phyloP scores from a whole-genome alignment of 1,140 invertebrate genomes.

The Brachionus paranguensis region DNA sequence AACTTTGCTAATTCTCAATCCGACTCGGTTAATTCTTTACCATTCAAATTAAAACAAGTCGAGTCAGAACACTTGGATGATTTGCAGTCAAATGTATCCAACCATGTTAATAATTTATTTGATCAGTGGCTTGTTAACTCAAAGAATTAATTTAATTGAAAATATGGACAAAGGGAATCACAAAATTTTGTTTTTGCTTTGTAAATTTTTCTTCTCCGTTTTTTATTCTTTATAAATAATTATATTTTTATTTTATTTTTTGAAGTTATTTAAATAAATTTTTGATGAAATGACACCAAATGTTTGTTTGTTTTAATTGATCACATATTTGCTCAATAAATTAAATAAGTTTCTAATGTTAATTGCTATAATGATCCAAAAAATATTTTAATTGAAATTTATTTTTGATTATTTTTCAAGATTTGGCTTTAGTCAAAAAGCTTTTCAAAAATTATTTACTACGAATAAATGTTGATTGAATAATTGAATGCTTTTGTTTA shows the following conservation, averaged over 20 bases:
- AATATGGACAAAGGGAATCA: background rate
- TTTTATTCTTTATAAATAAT: background rate
- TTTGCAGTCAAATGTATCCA: background rate
- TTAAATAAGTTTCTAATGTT: too few relatives aligned
- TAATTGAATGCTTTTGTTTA: too few relatives aligned
- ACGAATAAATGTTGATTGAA: too few relatives aligned
- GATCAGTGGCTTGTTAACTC: conserved; percentile 31
- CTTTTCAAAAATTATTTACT: too few relatives aligned
- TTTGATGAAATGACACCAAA: background rate
- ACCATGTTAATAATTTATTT: conserved; percentile 31
- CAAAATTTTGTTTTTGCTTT: background rate
- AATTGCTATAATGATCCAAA: too few relatives aligned
- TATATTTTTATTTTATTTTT: background rate
- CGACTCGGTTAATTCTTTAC: background rate
- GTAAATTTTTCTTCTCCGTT: background rate
- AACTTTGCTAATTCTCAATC: background rate
- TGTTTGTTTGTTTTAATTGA: too few relatives aligned
- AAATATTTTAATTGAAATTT: too few relatives aligned
- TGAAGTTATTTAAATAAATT: background rate
- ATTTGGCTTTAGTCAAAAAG: too few relatives aligned
- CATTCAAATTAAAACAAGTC: background rate
- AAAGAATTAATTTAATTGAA: background rate
- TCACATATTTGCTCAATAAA: too few relatives aligned
- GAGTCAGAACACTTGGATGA: background rate
- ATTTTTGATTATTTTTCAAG: too few relatives aligned